These are phyloP conservation scores for Ecliptopera silaceata DNA, from an alignment of 2,888 invertebrate species.

Conservation along the genomic window DNA sequence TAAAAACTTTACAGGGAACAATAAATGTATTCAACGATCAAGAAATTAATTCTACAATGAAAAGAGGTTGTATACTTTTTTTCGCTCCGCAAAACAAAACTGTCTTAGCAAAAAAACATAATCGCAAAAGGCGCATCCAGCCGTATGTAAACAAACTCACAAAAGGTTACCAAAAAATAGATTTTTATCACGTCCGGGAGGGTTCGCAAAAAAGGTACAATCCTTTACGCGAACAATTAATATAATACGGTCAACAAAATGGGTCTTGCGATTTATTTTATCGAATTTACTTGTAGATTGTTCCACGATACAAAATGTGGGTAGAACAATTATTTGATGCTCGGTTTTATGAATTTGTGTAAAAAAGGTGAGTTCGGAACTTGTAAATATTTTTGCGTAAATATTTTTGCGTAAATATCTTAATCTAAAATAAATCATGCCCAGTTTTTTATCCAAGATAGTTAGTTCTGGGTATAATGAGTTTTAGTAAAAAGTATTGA, in stretches of 20 bases:
- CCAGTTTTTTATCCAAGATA: too few species aligned
- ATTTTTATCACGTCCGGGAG: slow-evolving; percentile 26
- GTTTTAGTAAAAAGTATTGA: too few species aligned
- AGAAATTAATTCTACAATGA: not conserved
- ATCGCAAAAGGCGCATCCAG: slow-evolving; percentile 24
- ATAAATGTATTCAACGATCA: too few species aligned
- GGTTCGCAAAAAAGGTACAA: slow-evolving; percentile 25
- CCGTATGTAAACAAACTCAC: slow-evolving; percentile 31
- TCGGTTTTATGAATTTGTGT: too few species aligned
- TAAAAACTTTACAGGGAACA: too few species aligned
- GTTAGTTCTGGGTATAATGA: too few species aligned
- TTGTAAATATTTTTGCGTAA: too few species aligned
- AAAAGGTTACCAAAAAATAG: slow-evolving; percentile 24
- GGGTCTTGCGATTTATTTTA: slow-evolving; percentile 17
- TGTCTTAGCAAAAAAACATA: slow-evolving; percentile 19
- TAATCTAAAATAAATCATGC: too few species aligned
- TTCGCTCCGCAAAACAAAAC: slow-evolving; percentile 13
- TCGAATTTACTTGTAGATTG: not conserved
- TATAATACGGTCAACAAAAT: slow-evolving; percentile 19
- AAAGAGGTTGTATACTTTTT: slow-evolving; percentile 16
- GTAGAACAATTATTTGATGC: not conserved
- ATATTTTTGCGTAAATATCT: too few species aligned
- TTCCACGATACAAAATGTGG: not conserved
- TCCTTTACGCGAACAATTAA: slow-evolving; percentile 24
- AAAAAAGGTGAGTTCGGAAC: too few species aligned